Conservation (phyloP, 2,797 vertebrate genomes). For the Chloroceryle inda region DNA sequence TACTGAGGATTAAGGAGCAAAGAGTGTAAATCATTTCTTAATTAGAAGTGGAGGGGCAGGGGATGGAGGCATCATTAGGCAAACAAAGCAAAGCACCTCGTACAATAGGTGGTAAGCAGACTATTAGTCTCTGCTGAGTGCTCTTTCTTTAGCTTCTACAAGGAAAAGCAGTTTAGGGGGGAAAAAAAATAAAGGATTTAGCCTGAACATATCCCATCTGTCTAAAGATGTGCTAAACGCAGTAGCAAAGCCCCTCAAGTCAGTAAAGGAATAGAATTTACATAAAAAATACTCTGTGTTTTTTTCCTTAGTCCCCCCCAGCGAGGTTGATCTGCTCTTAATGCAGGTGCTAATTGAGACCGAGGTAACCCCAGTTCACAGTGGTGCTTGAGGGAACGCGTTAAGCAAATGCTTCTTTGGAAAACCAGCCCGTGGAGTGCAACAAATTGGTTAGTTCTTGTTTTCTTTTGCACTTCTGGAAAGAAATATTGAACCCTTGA, state of each 20-base stretch:
- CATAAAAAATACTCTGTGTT: not conserved
- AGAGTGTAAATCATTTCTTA: not conserved
- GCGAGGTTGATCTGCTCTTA: not conserved
- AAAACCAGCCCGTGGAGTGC: not conserved
- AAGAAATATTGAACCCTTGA: not conserved
- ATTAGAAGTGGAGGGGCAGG: not conserved
- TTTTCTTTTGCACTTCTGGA: not conserved
- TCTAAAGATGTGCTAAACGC: slow-evolving; percentile 21
- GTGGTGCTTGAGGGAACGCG: not conserved
- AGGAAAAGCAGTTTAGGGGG: not conserved
- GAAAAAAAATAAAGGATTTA: not conserved
- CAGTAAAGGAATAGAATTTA: not conserved
- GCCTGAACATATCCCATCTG: not conserved
- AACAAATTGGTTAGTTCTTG: not conserved
- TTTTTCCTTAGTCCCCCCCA: not conserved
- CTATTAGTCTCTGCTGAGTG: not conserved
- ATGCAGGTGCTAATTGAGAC: not conserved
- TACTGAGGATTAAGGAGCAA: not conserved
- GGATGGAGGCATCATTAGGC: not conserved
- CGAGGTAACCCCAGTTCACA: not conserved
- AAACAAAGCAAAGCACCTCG: slow-evolving; percentile 7
- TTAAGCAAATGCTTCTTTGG: not conserved
- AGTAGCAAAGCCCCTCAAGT: not conserved
- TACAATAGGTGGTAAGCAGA: slow-evolving; percentile 11
- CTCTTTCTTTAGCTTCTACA: not conserved